Conservation (phyloP, 1,140 invertebrate species). For the Zaprionus lachaisei region DNA sequence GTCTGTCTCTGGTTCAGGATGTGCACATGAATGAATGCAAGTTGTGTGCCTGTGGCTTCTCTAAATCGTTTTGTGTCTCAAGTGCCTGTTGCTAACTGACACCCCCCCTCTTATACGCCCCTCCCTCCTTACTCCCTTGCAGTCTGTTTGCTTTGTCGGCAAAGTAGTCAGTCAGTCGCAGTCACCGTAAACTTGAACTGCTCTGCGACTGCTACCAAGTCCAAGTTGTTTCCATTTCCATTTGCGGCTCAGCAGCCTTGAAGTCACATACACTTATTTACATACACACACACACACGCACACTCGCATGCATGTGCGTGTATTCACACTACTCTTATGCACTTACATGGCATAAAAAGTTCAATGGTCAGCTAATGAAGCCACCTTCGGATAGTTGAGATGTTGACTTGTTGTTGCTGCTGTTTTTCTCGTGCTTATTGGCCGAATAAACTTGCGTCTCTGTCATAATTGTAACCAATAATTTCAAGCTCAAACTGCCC, state of each 20-base stretch:
- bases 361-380: constrained; percentile 65
- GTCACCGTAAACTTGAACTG: constrained; percentile 65
- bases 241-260: constrained; percentile 58
- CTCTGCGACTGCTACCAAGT: constrained; percentile 49
- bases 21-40: constrained; percentile 50
- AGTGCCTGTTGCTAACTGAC: constrained; percentile 26
- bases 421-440: constrained; percentile 44
- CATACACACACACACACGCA: constrained; percentile 24
- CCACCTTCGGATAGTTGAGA: constrained; percentile 50
- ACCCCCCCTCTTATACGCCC: not conserved
- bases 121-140: not conserved
- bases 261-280: constrained; percentile 50
- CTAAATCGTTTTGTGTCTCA: constrained; percentile 59
- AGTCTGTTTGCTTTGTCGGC: constrained; percentile 62
- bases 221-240: constrained; percentile 57
- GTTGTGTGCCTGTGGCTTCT: constrained; percentile 19
- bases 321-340: constrained; percentile 32
- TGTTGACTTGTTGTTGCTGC: not conserved
- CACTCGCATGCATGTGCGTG: not conserved
- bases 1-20: constrained; percentile 45
- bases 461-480: constrained; percentile 63
- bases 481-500: constrained; percentile 44
- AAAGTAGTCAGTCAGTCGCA: constrained; percentile 36
- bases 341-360: constrained; percentile 50
- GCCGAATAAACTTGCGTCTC: constrained; percentile 32